Evolutionary conservation across 2,113 vertebrate species (phyloP).

Genomic region (Podarcis muralis): DNA sequence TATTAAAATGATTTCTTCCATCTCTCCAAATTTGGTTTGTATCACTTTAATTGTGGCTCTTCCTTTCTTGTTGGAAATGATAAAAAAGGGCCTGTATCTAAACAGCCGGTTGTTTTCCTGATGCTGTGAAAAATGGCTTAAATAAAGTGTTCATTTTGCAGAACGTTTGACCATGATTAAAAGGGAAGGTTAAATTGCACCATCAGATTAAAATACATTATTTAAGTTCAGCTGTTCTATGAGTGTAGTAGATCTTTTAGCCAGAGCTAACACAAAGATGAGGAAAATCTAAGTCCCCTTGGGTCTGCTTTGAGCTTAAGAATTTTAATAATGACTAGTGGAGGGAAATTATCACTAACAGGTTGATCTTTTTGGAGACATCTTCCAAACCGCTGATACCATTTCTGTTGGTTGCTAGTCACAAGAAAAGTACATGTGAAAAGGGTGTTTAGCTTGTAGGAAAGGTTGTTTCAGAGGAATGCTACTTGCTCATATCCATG

Average conservation of each 20-base stretch:
- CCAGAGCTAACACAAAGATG: not conserved
- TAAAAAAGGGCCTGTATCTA: not conserved
- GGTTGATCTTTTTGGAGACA: no score
- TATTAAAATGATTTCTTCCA: not conserved
- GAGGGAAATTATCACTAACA: not conserved
- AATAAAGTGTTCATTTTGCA: not conserved
- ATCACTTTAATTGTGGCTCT: slow-evolving; percentile 57
- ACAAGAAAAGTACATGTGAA: not conserved
- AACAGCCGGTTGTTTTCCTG: not conserved
- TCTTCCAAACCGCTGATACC: not conserved
- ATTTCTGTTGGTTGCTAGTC: not conserved
- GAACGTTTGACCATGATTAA: not conserved
- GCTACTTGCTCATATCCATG: not conserved
- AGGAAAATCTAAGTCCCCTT: not conserved
- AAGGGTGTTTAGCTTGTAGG: not conserved
- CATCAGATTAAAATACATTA: not conserved
- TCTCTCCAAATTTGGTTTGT: slow-evolving; percentile 5
- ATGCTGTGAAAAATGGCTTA: not conserved
- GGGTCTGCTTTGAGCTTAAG: not conserved
- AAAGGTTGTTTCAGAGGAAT: not conserved
- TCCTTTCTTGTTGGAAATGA: not conserved
- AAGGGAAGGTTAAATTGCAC: not conserved
- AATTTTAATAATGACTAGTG: not conserved
- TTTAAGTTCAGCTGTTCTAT: not conserved
- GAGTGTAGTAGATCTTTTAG: not conserved